Conservation (phyloP, 2,797 vertebrate species). For the Pogoniulus pusillus region DNA sequence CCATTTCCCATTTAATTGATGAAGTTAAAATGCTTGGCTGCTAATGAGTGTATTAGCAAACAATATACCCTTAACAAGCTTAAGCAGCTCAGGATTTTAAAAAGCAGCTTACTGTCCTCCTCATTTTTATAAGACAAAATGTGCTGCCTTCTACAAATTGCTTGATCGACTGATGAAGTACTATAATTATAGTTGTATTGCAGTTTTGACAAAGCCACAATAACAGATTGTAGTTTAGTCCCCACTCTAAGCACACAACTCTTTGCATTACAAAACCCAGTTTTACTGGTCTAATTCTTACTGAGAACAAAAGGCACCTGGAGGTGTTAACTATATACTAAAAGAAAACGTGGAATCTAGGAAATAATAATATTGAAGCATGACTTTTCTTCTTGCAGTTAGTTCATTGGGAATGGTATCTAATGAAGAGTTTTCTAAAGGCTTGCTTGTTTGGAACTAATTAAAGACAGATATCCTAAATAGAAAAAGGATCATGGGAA, state of each 20-base stretch:
- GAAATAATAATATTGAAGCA: constrained; percentile 72
- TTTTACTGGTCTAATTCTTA: constrained; percentile 74
- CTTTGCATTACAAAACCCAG: constrained; percentile 73
- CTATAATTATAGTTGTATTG: constrained; percentile 68
- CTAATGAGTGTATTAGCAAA: constrained; percentile 81
- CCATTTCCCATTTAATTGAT: constrained; percentile 79
- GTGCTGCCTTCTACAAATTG: constrained; percentile 72
- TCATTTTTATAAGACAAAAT: constrained; percentile 76
- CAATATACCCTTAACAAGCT: constrained; percentile 77
- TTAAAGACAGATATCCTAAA: constrained; percentile 80
- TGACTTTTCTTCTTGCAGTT: constrained; percentile 61
- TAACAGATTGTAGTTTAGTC: constrained; percentile 70
- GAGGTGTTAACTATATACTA: constrained; percentile 74
- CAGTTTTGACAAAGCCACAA: constrained; percentile 73
- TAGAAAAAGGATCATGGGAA: constrained; percentile 80
- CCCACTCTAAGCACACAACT: constrained; percentile 57
- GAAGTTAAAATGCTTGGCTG: constrained; percentile 78
- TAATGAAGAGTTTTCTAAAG: constrained; percentile 74
- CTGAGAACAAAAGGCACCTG: constrained; percentile 72
- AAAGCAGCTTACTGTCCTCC: constrained; percentile 76
- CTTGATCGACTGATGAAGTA: constrained; percentile 74
- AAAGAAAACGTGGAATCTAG: constrained; percentile 68
- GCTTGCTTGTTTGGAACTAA: constrained; percentile 79
- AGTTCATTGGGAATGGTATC: constrained; percentile 73
- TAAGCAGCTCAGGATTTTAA: constrained; percentile 77